Evolutionary conservation across 1,140 invertebrate genomes (phyloP), one percentile per base, ranked within the genome.

Genomic region (Prorops nasuta): DNA sequence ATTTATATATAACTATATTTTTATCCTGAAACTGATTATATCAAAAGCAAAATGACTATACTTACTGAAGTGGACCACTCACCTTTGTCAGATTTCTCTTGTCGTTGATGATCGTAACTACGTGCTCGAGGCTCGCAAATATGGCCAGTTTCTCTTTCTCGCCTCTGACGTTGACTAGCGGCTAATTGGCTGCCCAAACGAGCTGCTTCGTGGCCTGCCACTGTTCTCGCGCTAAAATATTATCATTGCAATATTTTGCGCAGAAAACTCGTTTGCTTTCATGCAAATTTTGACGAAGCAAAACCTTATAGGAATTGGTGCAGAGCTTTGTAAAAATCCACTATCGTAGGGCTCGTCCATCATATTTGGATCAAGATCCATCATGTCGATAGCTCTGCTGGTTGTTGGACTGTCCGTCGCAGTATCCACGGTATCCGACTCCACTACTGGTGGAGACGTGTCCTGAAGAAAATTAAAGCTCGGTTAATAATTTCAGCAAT

Each of bases 151-250:
- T 80, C 72, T 35, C 72, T 78, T 51, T 71, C 67, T 56, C 80
- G 60, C 43, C 71, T 59, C 44, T 76, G 67, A 51, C 81, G 75
- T 51, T 80, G 77, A 65, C 82, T 83, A 43, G 84, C 79, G 14
- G 83, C 83, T 18, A 90, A 71, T 68, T 89, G 86, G 53, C 84
- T 86, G 32, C 82, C 87, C 16, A 90, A 74, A 22, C 86, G 79
- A 41, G 83, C 83, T n/a, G 87, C 88, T 76, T 90, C 88, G 54
- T 89, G 86, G 0, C 87, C 87, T 49, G 85, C 84, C 14, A 90
- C 87, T 12, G 87, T 90, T 70, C 88, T 86, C 56, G 80, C 75
- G 63, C 76, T 82, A 24, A 66, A 45, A 7, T 44, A 43, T 44
- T 44, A 15, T 32, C 38, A 20, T 14, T 14, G 15, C 3, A 14